Evolutionary conservation across 2,113 vertebrate genomes (phyloP).

Genomic region (Neotoma lepida): DNA sequence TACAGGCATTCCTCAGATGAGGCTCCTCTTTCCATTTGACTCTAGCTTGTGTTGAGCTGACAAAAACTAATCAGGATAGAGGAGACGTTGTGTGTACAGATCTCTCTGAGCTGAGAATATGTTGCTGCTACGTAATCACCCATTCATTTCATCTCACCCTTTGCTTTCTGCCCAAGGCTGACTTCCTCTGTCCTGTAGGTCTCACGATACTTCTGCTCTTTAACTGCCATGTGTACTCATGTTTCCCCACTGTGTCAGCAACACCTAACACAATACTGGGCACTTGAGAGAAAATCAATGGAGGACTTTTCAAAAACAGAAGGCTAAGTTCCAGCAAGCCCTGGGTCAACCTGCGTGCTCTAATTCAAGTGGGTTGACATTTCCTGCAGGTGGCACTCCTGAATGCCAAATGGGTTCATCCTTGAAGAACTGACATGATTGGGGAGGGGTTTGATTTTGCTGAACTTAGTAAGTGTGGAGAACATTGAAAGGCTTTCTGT

Average conservation of each 20-base stretch:
- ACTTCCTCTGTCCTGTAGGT: not conserved
- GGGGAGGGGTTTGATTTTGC: not conserved
- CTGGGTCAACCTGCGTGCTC: not conserved
- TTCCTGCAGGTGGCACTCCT: no score
- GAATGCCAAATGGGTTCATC: rapidly evolving
- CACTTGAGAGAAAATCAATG: not conserved
- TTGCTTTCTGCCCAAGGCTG: not conserved
- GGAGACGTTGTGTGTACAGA: not conserved
- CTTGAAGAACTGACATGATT: not conserved
- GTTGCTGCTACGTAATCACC: not conserved
- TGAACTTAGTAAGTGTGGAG: not conserved
- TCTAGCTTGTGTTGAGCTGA: not conserved
- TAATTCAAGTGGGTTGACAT: not conserved
- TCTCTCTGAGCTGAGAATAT: not conserved
- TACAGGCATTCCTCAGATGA: not conserved
- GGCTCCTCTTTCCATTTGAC: not conserved
- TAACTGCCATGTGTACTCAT: not conserved
- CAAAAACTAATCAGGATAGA: not conserved
- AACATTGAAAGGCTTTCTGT: not conserved
- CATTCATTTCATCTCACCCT: not conserved
- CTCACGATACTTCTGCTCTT: not conserved
- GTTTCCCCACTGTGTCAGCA: not conserved
- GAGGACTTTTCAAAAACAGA: not conserved
- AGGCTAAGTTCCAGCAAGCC: not conserved
- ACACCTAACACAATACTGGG: not conserved